Conservation (phyloP, 2,797 vertebrate genomes). For the Semaprochilodus insignis region DNA sequence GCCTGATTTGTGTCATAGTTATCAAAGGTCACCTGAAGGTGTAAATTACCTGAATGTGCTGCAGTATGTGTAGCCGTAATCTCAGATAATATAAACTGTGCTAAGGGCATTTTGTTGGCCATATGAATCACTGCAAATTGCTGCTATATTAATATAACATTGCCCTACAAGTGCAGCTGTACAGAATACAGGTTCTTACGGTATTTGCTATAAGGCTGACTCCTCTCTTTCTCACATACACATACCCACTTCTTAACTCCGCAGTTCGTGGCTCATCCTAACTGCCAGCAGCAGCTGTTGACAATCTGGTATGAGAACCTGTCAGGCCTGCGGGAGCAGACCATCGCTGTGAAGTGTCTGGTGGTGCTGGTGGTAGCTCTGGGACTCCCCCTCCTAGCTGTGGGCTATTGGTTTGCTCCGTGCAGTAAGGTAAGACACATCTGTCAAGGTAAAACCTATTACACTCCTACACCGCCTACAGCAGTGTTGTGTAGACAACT, state of each 20-base stretch:
- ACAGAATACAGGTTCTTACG: neutral
- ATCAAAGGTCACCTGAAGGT: neutral
- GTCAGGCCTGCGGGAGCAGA: constrained; percentile 86
- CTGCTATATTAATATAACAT: neutral
- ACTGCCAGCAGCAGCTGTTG: constrained; percentile 90
- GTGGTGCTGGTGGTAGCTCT: constrained; percentile 87
- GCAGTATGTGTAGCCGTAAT: neutral
- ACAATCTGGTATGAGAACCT: constrained; percentile 92
- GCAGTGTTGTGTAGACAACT: neutral
- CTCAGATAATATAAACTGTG: neutral
- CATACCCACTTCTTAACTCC: neutral
- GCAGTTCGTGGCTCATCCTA: constrained; percentile 91
- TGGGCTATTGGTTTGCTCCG: constrained; percentile 89
- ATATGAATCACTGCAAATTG: neutral
- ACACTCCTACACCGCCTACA: neutral
- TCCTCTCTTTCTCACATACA: neutral
- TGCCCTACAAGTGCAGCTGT: neutral
- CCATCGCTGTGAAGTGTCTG: constrained; percentile 86
- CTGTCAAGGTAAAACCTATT: neutral
- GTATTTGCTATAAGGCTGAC: neutral
- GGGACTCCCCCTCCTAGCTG: constrained; percentile 86
- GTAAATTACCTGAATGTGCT: neutral
- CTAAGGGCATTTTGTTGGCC: neutral
- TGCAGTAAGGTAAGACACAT: constrained; percentile 85
- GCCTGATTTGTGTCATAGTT: too few species aligned